Evolutionary conservation across 2,888 invertebrate genomes (phyloP).

Genomic region (Creontiades dilutus): DNA sequence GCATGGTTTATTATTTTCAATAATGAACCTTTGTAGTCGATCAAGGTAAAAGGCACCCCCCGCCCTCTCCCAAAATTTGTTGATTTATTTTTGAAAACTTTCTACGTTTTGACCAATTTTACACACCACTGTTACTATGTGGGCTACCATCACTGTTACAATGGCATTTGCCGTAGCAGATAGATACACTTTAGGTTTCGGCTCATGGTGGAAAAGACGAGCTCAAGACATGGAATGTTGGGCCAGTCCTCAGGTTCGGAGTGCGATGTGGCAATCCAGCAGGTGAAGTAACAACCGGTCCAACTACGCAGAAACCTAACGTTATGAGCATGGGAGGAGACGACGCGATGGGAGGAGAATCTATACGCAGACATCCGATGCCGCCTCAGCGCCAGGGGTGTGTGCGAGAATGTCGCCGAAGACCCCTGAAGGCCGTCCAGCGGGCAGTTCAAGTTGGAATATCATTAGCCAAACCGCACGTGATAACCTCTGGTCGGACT

Average conservation of each 20-base stretch:
- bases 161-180: too few relatives aligned
- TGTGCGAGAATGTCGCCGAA: slow-evolving; percentile 29
- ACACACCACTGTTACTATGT: too few relatives aligned
- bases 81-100: too few relatives aligned
- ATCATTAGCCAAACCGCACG: too few relatives aligned
- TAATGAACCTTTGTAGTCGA: too few relatives aligned
- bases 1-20: too few relatives aligned
- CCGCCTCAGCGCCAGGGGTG: neutral
- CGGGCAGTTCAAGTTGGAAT: neutral
- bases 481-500: neutral
- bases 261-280: slow-evolving; percentile 10
- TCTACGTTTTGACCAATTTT: too few relatives aligned
- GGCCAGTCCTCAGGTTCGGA: slow-evolving; percentile 13
- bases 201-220: neutral
- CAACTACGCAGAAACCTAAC: slow-evolving; percentile 33
- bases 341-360: neutral
- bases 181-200: too few relatives aligned
- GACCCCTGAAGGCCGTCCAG: neutral
- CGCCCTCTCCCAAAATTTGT: too few relatives aligned
- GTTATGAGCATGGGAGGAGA: neutral
- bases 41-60: too few relatives aligned
- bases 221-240: slow-evolving; percentile 28
- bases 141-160: too few relatives aligned
- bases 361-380: neutral
- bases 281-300: slow-evolving; percentile 46